phyloP scores from a whole-genome alignment of 2,113 vertebrate genomes.

The Pandion haliaetus region DNA sequence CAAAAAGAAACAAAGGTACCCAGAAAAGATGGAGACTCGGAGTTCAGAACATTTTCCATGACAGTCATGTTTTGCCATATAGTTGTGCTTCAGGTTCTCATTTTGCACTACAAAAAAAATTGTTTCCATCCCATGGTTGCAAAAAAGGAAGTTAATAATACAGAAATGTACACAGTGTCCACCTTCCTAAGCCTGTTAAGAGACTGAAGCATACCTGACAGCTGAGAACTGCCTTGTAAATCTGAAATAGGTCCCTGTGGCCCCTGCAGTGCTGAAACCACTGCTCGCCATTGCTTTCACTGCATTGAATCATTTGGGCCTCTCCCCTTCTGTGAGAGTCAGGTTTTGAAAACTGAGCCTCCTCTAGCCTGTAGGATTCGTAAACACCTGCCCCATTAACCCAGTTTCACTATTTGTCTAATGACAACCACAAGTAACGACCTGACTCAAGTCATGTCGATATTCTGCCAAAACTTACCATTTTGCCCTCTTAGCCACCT shows the following conservation, averaged over 20 bases:
- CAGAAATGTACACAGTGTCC: neutral
- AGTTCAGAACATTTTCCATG: neutral
- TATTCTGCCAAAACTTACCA: constrained; percentile 47
- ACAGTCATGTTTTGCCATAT: neutral
- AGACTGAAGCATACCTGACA: neutral
- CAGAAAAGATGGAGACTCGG: neutral
- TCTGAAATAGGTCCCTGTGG: neutral
- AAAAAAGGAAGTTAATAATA: neutral
- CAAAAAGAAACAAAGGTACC: neutral
- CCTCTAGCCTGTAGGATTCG: neutral
- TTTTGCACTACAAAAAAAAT: neutral
- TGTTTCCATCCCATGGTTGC: neutral
- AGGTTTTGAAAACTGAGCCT: constrained; percentile 32
- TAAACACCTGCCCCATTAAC: constrained; percentile 44
- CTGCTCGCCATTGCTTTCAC: accelerated
- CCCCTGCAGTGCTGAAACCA: neutral
- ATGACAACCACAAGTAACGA: neutral
- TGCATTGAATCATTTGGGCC: neutral
- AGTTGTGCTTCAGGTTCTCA: neutral
- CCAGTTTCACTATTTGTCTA: constrained; percentile 19
- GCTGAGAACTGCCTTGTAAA: neutral
- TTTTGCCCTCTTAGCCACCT: constrained; percentile 26
- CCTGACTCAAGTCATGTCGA: constrained; percentile 20
- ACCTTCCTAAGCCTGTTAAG: neutral
- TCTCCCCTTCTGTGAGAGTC: neutral